Evolutionary conservation across 2,797 vertebrate genomes (phyloP), one percentile per base, ranked within the genome.

Genomic region (Ctenopoma multispine): DNA sequence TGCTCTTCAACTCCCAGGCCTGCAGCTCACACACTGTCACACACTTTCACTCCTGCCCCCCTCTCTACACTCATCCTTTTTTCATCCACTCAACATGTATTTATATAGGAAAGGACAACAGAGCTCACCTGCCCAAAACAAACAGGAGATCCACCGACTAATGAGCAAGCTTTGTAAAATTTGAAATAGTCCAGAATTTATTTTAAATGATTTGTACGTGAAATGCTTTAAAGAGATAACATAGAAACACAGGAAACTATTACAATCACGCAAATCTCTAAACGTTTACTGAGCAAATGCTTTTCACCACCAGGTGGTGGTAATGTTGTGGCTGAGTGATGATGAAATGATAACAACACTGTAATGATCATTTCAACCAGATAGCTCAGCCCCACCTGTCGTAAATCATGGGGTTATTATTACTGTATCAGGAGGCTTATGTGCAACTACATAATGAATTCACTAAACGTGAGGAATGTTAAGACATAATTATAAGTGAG

Each of bases 1-100:
- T 89, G 83, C 81, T 86, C 89, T 92, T 91, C 88, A 89, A 92
- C 83, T 88, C 85, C 84, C 82, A 41, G 55, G 47, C 69, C 77
- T 72, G 79, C 72, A 82, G 75, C 75, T 67, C 67, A 12, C 34
- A 17, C 61, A 73, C 56, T 34, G 27, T 15, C 15, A 15, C n/a
- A n/a, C n/a, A 21, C 36, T 51, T 5, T 56, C 41, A 59, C 56
- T 75, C 20, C 48, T 53, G 55, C 53, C 44, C 49, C 53, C 44
- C 49, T 36, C 55, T 55, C 34, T 40, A n/a, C n/a, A 10, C 38
- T 77, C 49, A 47, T 55, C 63, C 47, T 29, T 31, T 43, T 20
- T 75, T 48, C 54, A 20, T 5, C 20, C 4, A 1, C 10, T 14
- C 5, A 0, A 40, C 29, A 20, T n/a, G 24, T 5, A 46, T 56